phyloP scores from a whole-genome alignment of 2,888 invertebrate genomes.

The Antheraea yamamai region DNA sequence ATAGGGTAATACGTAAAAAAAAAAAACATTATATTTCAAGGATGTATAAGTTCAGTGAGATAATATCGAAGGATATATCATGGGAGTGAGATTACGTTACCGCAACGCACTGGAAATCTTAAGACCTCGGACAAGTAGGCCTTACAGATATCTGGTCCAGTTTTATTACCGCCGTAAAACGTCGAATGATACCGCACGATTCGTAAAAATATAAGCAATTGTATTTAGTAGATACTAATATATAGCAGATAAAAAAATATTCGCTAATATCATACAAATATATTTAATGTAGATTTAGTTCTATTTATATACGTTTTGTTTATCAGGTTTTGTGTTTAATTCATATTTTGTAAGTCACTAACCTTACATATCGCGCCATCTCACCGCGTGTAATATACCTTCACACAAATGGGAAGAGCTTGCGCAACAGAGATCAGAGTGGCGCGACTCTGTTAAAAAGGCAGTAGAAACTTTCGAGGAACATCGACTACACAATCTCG shows the following conservation, averaged over 20 bases:
- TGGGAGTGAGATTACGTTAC: slow-evolving; percentile 14
- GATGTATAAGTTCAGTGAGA: not conserved
- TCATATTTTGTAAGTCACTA: too few species aligned
- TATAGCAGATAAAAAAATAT: too few species aligned
- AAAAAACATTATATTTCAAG: not conserved
- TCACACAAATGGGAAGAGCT: too few species aligned
- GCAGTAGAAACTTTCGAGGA: too few species aligned
- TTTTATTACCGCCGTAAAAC: slow-evolving; percentile 23
- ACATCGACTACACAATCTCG: too few species aligned
- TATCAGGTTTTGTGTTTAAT: too few species aligned
- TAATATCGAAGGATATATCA: not conserved
- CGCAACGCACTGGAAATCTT: slow-evolving; percentile 15
- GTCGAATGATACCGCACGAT: not conserved
- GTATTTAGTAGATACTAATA: not conserved
- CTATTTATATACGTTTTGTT: too few species aligned
- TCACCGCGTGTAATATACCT: too few species aligned
- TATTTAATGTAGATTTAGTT: too few species aligned
- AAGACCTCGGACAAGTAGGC: not conserved
- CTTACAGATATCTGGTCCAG: slow-evolving; percentile 15
- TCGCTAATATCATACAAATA: not conserved
- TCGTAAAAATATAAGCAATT: slow-evolving; percentile 7
- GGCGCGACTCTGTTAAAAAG: too few species aligned
- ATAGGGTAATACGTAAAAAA: not conserved
- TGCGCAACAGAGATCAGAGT: too few species aligned
- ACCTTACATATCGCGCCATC: too few species aligned